phyloP scores from a whole-genome alignment of 2,888 invertebrate genomes.

The Eutolmus rufibarbis region DNA sequence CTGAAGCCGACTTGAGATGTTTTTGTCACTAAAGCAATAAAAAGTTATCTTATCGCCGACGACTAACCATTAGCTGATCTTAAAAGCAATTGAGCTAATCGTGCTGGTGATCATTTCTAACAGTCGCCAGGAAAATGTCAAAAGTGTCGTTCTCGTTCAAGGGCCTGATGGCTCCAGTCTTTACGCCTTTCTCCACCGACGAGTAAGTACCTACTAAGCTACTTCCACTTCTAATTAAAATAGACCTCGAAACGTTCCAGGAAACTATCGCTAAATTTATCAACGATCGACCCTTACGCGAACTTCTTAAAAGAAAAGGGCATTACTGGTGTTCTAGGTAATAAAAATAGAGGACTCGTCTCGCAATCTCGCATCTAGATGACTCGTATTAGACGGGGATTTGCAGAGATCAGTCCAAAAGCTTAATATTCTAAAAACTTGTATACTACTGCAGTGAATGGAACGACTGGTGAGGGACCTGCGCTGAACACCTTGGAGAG shows the following conservation, averaged over 20 bases:
- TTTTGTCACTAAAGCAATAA: not conserved
- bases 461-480: slow-evolving; percentile 80
- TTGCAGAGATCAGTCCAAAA: not conserved
- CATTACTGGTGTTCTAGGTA: slow-evolving; percentile 74
- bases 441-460: slow-evolving; percentile 69
- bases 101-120: not conserved
- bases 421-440: not conserved
- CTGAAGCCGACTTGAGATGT: not conserved
- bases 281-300: slow-evolving; percentile 70
- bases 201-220: slow-evolving; percentile 57
- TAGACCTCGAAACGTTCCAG: slow-evolving; percentile 49
- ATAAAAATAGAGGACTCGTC: not conserved
- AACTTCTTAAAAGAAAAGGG: slow-evolving; percentile 68
- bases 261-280: slow-evolving; percentile 64
- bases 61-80: not conserved
- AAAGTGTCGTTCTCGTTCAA: slow-evolving; percentile 59
- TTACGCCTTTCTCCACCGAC: slow-evolving; percentile 72
- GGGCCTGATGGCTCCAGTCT: slow-evolving; percentile 76
- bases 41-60: not conserved
- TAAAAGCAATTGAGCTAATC: not conserved
- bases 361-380: no score
- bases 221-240: not conserved
- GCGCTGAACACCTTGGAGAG: slow-evolving; percentile 73
- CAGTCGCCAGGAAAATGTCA: not conserved
- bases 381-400: not conserved